Base-by-base conservation (phyloP, 1,140 invertebrate species). In the Cephus cinctus region DNA sequence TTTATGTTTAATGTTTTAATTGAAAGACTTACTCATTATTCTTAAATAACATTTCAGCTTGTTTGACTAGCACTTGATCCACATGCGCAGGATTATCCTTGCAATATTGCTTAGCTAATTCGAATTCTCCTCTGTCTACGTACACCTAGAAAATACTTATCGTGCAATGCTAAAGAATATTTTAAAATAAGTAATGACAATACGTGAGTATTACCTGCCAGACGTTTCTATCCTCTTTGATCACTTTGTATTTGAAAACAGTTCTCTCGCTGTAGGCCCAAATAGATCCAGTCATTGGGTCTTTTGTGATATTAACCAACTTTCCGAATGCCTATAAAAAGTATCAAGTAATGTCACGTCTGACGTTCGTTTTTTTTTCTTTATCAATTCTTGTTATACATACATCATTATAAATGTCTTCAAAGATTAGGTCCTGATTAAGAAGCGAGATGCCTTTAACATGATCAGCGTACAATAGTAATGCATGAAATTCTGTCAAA, bases 401-500 rank as follows among this genome's bases (percentile, higher is more conserved):
- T 71, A 86, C 83, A 55, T 85, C 82, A 57, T 79, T 84, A 64
- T 89, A 94, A 46, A 83, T 75, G 60, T 96, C 94, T 75, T 94
- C 89, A 69, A 89, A 93, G 14, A 96, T 87, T 4, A 92, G 63
- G 63, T 95, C 86, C 59, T 94, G 84, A 76, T 94, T 95, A 2
- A 97, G 75, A 5, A 91, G 71, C 43, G 90, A 96, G 25, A 97
- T 79, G 3, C 86, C 92, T 70, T 89, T 90, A 1, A 96, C 82
- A 47, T 85, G 85, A 70, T 95, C 87, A 3, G 81, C 76, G 67
- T 92, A 97, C 20, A 95, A 81, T 1, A 97, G 74, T 8, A 97
- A 66, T 8, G 87, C 85, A 73, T 98, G 94, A 75, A 95, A 97
- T 69, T 96, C 87, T 1, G 94, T 97, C 11, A 96, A 67, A 3